Conservation (phyloP, 53 echinoderm and acorn worm species). For the Holothuria leucospilota region DNA sequence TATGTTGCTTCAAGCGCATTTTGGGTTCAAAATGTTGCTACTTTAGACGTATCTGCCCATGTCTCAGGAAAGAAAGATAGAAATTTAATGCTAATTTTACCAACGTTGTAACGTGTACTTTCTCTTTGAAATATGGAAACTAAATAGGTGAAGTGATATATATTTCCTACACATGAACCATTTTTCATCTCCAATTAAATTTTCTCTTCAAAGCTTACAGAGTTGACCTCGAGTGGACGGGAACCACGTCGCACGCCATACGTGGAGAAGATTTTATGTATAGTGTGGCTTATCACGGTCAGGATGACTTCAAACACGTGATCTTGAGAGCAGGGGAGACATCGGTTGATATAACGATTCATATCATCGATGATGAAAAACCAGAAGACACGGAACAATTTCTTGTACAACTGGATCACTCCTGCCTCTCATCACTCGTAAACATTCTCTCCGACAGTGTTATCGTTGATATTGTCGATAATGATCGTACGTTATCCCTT, state of each 20-base stretch:
- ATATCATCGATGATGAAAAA: constrained; percentile 9
- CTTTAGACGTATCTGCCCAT: too few relatives aligned
- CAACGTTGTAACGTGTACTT: too few relatives aligned
- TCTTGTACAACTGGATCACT: background rate
- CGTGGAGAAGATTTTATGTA: constrained; percentile 8
- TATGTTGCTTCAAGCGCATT: too few relatives aligned
- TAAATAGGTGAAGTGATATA: too few relatives aligned
- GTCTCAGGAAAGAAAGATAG: too few relatives aligned
- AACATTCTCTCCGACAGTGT: constrained; percentile 35
- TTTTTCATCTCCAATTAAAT: too few relatives aligned
- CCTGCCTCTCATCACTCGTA: background rate
- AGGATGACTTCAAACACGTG: constrained; percentile 11
- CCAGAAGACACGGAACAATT: constrained; percentile 22
- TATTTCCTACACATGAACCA: too few relatives aligned
- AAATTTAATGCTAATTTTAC: too few relatives aligned
- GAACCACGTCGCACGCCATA: constrained; percentile 17
- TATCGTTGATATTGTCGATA: constrained; percentile 31
- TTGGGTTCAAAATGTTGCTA: too few relatives aligned
- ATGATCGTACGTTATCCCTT: constrained; percentile 20
- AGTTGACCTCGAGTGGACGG: constrained; percentile 38
- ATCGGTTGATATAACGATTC: constrained; percentile 5
- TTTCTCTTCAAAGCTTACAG: constrained; percentile 5
- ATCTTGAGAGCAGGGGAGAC: constrained; percentile 25
- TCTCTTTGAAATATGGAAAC: too few relatives aligned
- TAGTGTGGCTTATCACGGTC: background rate